Percentiles rank a stretch among this genome's conserved stretches.
Evolutionary conservation across 2,113 vertebrate species (phyloP).

Genomic region (Bothrops jararaca): DNA sequence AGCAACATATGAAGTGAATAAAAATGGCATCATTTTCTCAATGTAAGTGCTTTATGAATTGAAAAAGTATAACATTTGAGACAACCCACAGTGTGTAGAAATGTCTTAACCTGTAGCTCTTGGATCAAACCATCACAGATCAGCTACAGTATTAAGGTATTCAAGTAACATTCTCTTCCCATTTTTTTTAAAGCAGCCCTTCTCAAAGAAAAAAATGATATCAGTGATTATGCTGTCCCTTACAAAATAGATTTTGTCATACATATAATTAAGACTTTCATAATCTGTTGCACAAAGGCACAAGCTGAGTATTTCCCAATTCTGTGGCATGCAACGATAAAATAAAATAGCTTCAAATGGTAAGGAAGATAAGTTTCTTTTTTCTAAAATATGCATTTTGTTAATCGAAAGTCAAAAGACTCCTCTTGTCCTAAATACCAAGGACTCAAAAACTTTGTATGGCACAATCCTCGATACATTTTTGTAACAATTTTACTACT

Average conservation of each 20-base stretch:
- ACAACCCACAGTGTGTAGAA: not conserved
- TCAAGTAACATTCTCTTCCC: not conserved
- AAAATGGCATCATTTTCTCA: not conserved
- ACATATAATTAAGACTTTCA: conserved; percentile 25
- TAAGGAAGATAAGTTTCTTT: not conserved
- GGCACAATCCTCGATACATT: not conserved
- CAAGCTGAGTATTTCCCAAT: conserved; percentile 17
- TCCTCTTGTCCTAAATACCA: not conserved
- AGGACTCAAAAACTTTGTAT: not conserved
- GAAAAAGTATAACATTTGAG: not conserved
- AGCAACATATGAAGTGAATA: not conserved
- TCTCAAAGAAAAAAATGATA: not conserved
- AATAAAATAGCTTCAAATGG: not conserved
- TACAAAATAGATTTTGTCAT: conserved; percentile 15
- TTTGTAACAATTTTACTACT: not conserved
- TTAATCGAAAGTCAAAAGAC: not conserved
- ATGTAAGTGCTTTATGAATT: not conserved
- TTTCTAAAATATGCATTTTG: not conserved
- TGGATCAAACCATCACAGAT: not conserved
- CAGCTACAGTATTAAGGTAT: not conserved
- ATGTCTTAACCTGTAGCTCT: not conserved
- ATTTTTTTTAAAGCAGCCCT: not conserved
- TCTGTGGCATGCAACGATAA: not conserved
- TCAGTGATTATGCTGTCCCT: not conserved
- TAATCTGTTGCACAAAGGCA: conserved; percentile 13